Conservation (phyloP, 1,140 invertebrate genomes). For the Aphidius ervi region DNA sequence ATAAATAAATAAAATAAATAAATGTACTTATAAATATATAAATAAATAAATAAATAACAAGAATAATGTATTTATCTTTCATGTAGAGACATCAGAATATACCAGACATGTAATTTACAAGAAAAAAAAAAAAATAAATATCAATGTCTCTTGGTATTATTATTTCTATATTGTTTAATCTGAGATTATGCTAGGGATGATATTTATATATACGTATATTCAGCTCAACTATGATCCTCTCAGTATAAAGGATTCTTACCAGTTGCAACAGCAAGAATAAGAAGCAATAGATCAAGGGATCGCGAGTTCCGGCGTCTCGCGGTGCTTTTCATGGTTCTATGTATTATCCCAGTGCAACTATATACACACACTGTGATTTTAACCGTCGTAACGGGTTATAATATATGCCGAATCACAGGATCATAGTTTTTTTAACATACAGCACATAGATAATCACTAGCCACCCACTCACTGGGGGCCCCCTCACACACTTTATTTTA, state of each 20-base stretch:
- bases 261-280: slow-evolving; percentile 23
- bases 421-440: slow-evolving; percentile 15
- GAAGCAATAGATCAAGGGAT: slow-evolving; percentile 21
- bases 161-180: neutral
- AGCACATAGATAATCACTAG: neutral
- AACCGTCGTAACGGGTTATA: slow-evolving; percentile 10
- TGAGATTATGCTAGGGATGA: slow-evolving; percentile 1
- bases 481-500: neutral
- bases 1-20: too few relatives aligned
- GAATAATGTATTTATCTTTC: too few relatives aligned
- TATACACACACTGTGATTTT: neutral
- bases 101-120: too few relatives aligned
- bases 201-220: neutral
- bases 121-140: too few relatives aligned
- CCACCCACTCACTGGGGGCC: neutral
- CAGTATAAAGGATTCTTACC: slow-evolving; percentile 23
- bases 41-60: too few relatives aligned
- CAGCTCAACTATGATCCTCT: slow-evolving; percentile 1
- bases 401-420: slow-evolving; percentile 13
- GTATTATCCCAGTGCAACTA: slow-evolving; percentile 8
- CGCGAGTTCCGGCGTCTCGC: slow-evolving; percentile 25
- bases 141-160: too few relatives aligned
- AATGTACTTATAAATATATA: too few relatives aligned
- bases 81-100: too few relatives aligned
- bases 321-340: slow-evolving; percentile 27